Percentiles rank a stretch among this genome's conserved stretches.
Evolutionary conservation across 1,140 invertebrate species (phyloP).

Genomic region (Apis laboriosa): DNA sequence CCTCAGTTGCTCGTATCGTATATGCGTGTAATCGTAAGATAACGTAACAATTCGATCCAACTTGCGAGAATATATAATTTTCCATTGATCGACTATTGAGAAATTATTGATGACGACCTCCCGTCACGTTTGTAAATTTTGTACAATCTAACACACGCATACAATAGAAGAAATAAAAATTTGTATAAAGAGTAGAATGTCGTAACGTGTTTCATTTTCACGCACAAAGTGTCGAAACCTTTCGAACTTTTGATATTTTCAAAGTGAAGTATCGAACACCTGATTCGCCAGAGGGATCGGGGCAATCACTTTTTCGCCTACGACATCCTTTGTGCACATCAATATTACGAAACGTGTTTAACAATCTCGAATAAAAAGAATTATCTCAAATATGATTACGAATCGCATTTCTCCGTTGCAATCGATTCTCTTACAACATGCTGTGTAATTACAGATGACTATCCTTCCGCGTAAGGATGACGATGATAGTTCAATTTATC

Average conservation of each 20-base stretch:
- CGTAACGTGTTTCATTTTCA: neutral
- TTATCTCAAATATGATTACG: neutral
- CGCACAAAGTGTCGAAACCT: neutral
- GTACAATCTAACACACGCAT: constrained; percentile 9
- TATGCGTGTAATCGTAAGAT: neutral
- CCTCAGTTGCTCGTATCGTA: neutral
- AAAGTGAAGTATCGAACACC: neutral
- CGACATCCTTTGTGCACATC: constrained; percentile 2
- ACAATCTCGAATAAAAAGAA: neutral
- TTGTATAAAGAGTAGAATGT: constrained; percentile 12
- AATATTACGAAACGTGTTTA: constrained; percentile 24
- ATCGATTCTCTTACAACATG: neutral
- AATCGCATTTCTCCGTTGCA: neutral
- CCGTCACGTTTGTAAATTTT: neutral
- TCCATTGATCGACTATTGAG: too few relatives aligned
- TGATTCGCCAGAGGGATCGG: constrained; percentile 23
- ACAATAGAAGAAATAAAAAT: constrained; percentile 28
- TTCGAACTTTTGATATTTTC: neutral
- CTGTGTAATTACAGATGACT: neutral
- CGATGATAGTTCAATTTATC: constrained; percentile 20
- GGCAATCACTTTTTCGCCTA: constrained; percentile 30
- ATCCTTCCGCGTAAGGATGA: neutral
- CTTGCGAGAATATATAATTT: neutral
- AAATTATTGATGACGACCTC: neutral
- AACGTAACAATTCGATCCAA: neutral